Evolutionary conservation across 2,113 vertebrate genomes (phyloP).

Genomic region (Mirounga angustirostris): DNA sequence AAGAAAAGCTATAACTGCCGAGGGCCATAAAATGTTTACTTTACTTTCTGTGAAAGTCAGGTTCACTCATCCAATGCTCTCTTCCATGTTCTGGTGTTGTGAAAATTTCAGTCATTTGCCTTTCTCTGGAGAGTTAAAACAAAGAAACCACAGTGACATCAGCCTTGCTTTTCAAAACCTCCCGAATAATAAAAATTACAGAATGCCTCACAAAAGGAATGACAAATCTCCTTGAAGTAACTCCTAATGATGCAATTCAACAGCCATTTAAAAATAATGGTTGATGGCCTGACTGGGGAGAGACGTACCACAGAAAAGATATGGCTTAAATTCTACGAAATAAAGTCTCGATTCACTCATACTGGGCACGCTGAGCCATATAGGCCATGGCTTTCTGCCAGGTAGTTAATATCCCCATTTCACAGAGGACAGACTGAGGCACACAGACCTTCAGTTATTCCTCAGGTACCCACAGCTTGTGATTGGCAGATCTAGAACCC

Average conservation of each 20-base stretch:
- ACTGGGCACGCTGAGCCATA: accelerated
- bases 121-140: constrained; percentile 48
- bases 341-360: neutral
- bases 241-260: neutral
- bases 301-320: neutral
- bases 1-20: neutral
- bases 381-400: accelerated
- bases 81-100: neutral
- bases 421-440: neutral
- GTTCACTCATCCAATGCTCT: neutral
- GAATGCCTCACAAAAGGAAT: neutral
- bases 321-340: neutral
- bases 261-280: neutral
- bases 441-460: neutral
- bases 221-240: neutral
- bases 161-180: neutral
- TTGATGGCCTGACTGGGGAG: neutral
- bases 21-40: neutral
- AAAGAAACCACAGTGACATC: constrained; percentile 37
- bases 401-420: neutral
- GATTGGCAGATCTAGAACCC: neutral
- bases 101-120: constrained; percentile 39
- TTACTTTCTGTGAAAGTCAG: neutral
- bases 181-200: neutral
- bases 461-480: neutral